phyloP scores from a whole-genome alignment of 1,140 invertebrate species.

The Cotesia glomerata region DNA sequence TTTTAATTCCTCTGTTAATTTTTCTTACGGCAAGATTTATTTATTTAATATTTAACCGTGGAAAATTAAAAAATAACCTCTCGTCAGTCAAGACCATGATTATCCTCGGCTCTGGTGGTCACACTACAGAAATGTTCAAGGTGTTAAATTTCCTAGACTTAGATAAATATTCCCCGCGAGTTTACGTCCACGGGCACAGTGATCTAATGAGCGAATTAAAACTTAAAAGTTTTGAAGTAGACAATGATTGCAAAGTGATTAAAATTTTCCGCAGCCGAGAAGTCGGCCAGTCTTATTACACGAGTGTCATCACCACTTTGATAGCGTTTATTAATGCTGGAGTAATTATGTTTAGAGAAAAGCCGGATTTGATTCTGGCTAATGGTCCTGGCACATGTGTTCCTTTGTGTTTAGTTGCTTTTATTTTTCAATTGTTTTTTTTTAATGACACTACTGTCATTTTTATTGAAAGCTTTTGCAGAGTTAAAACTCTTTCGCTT shows the following conservation, averaged over 20 bases:
- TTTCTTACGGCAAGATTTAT: not conserved
- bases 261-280: constrained; percentile 83
- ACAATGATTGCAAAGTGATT: constrained; percentile 63
- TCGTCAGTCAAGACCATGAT: constrained; percentile 60
- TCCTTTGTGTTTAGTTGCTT: constrained; percentile 79
- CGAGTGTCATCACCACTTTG: constrained; percentile 80
- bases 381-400: constrained; percentile 97
- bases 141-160: constrained; percentile 70
- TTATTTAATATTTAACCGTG: not conserved
- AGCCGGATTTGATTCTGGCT: constrained; percentile 82
- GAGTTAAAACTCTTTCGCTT: constrained; percentile 87
- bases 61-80: constrained; percentile 10
- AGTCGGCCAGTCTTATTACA: constrained; percentile 86
- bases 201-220: constrained; percentile 78
- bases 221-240: constrained; percentile 65
- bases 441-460: constrained; percentile 77
- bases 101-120: constrained; percentile 73
- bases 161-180: constrained; percentile 70
- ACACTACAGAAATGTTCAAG: constrained; percentile 88
- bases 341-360: constrained; percentile 72
- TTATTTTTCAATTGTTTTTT: constrained; percentile 71
- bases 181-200: constrained; percentile 81
- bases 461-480: constrained; percentile 94
- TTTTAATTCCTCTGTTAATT: too few species aligned
- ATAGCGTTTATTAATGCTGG: constrained; percentile 73